Base-by-base conservation (phyloP, 2,797 vertebrate genomes). In the Myripristis murdjan region DNA sequence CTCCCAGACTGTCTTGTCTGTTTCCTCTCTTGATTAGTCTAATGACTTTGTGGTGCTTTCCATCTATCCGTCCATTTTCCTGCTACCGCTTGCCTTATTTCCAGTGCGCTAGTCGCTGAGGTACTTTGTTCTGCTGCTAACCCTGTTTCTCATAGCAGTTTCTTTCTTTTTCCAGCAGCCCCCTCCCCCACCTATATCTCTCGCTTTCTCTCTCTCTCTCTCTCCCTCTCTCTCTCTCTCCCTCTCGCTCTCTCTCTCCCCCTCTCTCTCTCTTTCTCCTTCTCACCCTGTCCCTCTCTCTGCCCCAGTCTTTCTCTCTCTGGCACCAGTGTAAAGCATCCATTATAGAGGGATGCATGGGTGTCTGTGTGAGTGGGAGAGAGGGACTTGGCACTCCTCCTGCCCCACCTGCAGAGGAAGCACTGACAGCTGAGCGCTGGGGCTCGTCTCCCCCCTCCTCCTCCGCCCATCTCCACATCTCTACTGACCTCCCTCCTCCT, bases 401-500 rank as follows among this genome's bases (percentile, higher is more conserved):
- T 87, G 88, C 87, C 91, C 95, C 95, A 95, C 95, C 95, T 95
- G 95, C 95, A 95, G 93, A 95, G 95, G 95, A 95, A 95, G 92
- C 91, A 76, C 90, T 90, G 93, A 93, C 94, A 95, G 95, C 95
- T 95, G 95, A 95, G 89, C 87, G 82, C 86, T 85, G 85, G 83
- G 87, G 83, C 89, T 89, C 87, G 76, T 81, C 82, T 35, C 82
- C 84, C 74, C 70, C 75, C 43, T 10, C 69, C 56, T 82, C 85
- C 89, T 80, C 82, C 77, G 35, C 87, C 89, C 83, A 84, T 86
- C 88, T 83, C 83, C 82, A 85, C 85, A 87, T 91, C 86, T 89
- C 76, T 41, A 4, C 89, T 90, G 90, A 93, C 91, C 92, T 92
- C 83, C 90, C 90, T 90, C 79, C 87, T 91, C 81, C 89, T 88